phyloP scores from a whole-genome alignment of 2,888 invertebrate genomes.

The Athalia circularis region DNA sequence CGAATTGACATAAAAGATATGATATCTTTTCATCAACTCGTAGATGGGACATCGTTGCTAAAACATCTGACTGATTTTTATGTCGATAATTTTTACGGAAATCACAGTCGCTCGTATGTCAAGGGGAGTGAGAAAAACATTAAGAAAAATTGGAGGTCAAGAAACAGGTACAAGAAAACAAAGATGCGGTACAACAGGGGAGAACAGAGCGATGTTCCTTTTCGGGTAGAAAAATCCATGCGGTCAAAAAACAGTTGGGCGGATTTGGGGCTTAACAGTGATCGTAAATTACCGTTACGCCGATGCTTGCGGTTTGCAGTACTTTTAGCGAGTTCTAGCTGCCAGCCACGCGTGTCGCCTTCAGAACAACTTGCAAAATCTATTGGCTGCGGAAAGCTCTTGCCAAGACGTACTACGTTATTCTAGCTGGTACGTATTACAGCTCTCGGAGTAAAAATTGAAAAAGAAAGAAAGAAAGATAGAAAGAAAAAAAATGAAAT shows the following conservation, averaged over 20 bases:
- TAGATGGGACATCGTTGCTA: no score
- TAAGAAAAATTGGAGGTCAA: no score
- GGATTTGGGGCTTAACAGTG: slow-evolving; percentile 13
- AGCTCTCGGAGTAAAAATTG: no score
- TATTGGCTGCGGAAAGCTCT: slow-evolving; percentile 22
- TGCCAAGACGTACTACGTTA: background rate
- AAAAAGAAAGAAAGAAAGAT: no score
- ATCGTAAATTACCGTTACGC: slow-evolving; percentile 28
- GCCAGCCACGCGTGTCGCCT: slow-evolving; percentile 38
- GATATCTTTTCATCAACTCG: no score
- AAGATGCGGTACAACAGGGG: background rate
- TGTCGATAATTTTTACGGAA: no score
- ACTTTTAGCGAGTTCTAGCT: slow-evolving; percentile 28
- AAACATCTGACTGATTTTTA: no score
- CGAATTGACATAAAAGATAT: no score
- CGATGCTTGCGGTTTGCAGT: slow-evolving; percentile 25
- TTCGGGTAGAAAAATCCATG: background rate
- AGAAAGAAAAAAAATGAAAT: background rate
- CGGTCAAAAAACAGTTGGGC: slow-evolving; percentile 34
- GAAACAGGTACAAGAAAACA: no score
- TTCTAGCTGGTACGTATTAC: background rate
- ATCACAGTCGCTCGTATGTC: no score
- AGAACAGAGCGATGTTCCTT: slow-evolving; percentile 1
- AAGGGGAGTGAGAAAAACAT: no score
- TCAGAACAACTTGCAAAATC: slow-evolving; percentile 37